A percentile compares a stretch with the other conserved stretches of the same genome.
phyloP scores from a whole-genome alignment of 1,140 invertebrate species.

The Trichomalopsis sarcophagae region DNA sequence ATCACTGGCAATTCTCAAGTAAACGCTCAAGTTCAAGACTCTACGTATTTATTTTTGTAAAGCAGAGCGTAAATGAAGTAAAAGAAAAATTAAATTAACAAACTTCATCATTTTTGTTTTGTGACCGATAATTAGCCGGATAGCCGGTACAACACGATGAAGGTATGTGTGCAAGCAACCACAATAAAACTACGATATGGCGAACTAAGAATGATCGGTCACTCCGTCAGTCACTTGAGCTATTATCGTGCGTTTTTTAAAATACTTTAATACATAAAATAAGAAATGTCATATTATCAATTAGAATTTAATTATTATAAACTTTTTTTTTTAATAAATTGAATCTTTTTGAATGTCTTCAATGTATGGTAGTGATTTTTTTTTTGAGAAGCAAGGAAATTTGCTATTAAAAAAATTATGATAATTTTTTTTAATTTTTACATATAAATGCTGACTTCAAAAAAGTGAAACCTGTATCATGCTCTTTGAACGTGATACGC shows the following conservation, averaged over 20 bases:
- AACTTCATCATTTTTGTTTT: constrained; percentile 39
- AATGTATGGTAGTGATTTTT: constrained; percentile 40
- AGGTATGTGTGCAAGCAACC: constrained; percentile 56
- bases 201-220: constrained; percentile 47
- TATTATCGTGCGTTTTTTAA: neutral
- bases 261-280: neutral
- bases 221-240: constrained; percentile 35
- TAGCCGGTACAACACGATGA: constrained; percentile 73
- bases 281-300: neutral
- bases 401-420: neutral
- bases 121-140: constrained; percentile 69
- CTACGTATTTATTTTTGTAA: constrained; percentile 46
- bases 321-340: neutral
- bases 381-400: constrained; percentile 26
- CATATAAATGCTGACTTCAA: neutral
- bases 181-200: constrained; percentile 50
- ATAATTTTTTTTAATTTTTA: neutral
- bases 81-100: constrained; percentile 35
- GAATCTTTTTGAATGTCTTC: neutral
- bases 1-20: constrained; percentile 71
- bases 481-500: constrained; percentile 45
- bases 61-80: constrained; percentile 40
- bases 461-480: constrained; percentile 26
- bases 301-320: neutral
- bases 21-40: constrained; percentile 15